phyloP scores from a whole-genome alignment of 2,888 invertebrate genomes.

The Apotomis betuletana region DNA sequence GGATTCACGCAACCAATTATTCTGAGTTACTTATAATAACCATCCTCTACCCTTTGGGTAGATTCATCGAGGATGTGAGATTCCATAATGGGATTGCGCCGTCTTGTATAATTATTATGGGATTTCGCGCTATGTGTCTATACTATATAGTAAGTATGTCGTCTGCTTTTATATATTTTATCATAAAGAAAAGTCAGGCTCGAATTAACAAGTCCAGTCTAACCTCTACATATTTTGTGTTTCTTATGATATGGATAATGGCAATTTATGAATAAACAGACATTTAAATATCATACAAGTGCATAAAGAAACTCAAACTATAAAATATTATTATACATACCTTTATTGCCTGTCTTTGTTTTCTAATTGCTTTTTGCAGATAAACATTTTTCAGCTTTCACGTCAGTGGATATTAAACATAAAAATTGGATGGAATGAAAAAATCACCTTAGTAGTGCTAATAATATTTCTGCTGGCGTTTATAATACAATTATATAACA shows the following conservation, averaged over 20 bases:
- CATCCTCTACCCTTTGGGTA: conserved; percentile 16
- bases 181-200: no score
- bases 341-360: no score
- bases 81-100: conserved; percentile 29
- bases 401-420: neutral
- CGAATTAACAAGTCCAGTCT: no score
- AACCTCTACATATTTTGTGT: no score
- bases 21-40: conserved; percentile 22
- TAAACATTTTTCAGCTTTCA: neutral
- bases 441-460: neutral
- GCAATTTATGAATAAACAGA: no score
- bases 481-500: conserved; percentile 13
- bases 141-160: conserved; percentile 16
- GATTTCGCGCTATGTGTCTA: conserved; percentile 13
- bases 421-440: no score
- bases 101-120: conserved; percentile 1
- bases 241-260: no score
- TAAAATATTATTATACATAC: no score
- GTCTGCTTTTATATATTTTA: no score
- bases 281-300: no score
- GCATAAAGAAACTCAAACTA: no score
- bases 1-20: neutral
- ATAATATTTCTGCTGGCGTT: neutral
- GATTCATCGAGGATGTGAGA: conserved; percentile 23
- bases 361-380: neutral